phyloP scores from a whole-genome alignment of 2,113 vertebrate species.

The Steatornis caripensis region DNA sequence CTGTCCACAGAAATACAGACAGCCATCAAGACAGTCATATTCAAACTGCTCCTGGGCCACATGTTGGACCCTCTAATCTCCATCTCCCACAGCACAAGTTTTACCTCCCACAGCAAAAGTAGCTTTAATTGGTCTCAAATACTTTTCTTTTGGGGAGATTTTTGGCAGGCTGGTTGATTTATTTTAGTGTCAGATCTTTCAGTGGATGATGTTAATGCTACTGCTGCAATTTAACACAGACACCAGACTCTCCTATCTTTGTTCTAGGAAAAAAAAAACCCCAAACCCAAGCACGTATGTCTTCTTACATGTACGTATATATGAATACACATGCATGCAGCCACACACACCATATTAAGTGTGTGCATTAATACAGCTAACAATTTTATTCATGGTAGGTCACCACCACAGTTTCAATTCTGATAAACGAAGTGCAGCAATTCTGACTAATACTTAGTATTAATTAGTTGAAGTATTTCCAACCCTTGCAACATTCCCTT shows the following conservation, averaged over 20 bases:
- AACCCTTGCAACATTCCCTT: slow-evolving; percentile 13
- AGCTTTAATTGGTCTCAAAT: neutral
- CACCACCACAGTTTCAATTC: neutral
- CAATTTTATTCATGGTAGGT: neutral
- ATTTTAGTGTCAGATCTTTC: neutral
- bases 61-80: neutral
- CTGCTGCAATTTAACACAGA: neutral
- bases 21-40: neutral
- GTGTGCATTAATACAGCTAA: neutral
- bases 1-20: neutral
- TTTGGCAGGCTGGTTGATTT: neutral
- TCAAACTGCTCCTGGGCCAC: neutral
- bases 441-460: neutral
- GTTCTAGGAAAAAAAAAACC: accelerated
- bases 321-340: neutral
- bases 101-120: neutral
- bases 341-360: neutral
- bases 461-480: slow-evolving; percentile 16
- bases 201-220: neutral
- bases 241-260: neutral
- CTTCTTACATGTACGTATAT: neutral
- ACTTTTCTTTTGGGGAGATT: neutral
- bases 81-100: neutral
- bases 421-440: neutral
- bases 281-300: neutral